Base-by-base conservation (phyloP, 2,888 invertebrate genomes). In the Syrphus vitripennis region DNA sequence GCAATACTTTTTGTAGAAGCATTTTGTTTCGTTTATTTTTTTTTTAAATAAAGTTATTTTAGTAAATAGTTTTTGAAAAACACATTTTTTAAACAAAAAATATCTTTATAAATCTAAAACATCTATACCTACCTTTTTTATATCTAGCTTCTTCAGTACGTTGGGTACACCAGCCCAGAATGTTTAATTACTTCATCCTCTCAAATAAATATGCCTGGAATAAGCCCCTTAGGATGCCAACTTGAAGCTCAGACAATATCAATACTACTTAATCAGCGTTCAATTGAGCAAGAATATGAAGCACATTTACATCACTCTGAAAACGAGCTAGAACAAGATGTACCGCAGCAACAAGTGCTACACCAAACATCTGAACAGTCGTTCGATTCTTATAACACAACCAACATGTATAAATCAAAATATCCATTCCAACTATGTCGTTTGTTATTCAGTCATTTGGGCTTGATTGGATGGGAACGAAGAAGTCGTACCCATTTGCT, bases 141-240 rank as follows among this genome's bases (percentile, higher is more conserved):
- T 57, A 37, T 90, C 3, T 90, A 97, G 97, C 94, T 98, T 82
- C 93, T 98, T 79, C 96, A 97, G 89, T 98, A 98, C 93, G 96
- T 99, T 90, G 98, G 98, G 0, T 95, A 97, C 92, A 97, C 97
- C 2, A 98, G 98, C 89, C 97, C 98, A 0, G 98, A 99, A 92
- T 97, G 97, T 90, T 93, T 96, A 57, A 94, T 95, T 79, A 93
- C 93, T 69, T 89, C 90, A 4, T 95, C 96, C 37, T 94, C 94
- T 34, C 94, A 96, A 53, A 93, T 98, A 83, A 98, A 98, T 92
- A 95, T 95, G 83, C 96, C 97, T 2, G 95, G 96, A 37, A 93
- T 95, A 59, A 95, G 96, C 55, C 96, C 96, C 0, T 93, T 98
- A 87, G 95, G 96, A 71, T 93, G 95, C 21, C 95, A 96, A 84